Base-by-base conservation (phyloP, 1,140 invertebrate genomes). In the Conus ventricosus region DNA sequence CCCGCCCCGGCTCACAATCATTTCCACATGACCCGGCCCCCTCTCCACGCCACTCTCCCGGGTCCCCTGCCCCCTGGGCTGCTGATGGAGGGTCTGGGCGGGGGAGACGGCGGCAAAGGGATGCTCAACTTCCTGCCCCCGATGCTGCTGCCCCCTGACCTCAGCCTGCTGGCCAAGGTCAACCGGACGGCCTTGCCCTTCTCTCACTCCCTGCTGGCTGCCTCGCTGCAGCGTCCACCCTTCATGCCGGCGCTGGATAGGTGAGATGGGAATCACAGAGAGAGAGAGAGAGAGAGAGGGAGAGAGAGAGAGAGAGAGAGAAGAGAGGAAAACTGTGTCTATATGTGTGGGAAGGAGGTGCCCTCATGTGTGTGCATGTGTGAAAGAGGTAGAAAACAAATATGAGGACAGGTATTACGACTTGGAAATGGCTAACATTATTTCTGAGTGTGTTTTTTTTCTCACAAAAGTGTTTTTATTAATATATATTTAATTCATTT, bases 181-280 rank as follows among this genome's bases (percentile, higher is more conserved):
- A 88, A 89, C 39, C 80, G 87, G 0, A 86, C 87, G 51, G 75
- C 89, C 57, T 91, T 92, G 76, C 92, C 92, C 13, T 94, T 94
- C 83, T 91, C 93, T 5, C 93, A 93, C 88, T 92, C 92, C 15
- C 89, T 94, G 13, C 88, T 93, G 76, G 92, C 93, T 5, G 90
- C 81, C 87, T 94, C 92, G 53, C 90, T 91, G 80, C 89, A 90
- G 17, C 85, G 93, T 57, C 92, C 92, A 13, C 78, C 91, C 6
- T 92, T 93, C 80, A 89, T 94, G 71, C 92, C 94, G 10, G 87
- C 92, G 76, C 87, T 94, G 55, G 94, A 94, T 71, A 92, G 93
- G 94, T 94, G 39, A 39, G 39, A 39, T 39, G 39, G 39, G 39
- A 39, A 39, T 39, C 39, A 39, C 89, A 90, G 91, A 71, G 15